phyloP scores from a whole-genome alignment of 1,140 invertebrate genomes.

The Achatina immaculata region DNA sequence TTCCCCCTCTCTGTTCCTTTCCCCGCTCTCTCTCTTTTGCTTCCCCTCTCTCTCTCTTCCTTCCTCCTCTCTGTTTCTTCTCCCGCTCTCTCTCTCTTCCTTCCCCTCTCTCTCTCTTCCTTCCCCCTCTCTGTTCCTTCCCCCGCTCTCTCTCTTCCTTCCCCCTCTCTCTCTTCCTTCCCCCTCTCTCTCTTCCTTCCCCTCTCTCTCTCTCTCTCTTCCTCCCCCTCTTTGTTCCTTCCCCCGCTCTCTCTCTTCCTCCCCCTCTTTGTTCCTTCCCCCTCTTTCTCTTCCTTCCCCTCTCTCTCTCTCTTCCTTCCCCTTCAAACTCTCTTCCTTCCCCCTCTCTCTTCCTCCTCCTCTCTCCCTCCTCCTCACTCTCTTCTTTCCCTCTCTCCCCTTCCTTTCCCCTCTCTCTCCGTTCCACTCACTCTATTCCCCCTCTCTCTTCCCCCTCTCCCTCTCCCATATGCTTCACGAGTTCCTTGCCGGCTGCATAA shows the following conservation, averaged over 20 bases:
- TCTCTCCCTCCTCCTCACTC: slow-evolving; percentile 1
- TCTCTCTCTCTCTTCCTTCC: background rate
- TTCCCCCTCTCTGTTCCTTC: slow-evolving; percentile 19
- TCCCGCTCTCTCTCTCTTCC: background rate
- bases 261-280: slow-evolving; percentile 12
- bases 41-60: background rate
- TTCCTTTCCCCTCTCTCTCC: background rate
- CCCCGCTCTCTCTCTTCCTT: background rate
- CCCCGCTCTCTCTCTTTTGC: background rate
- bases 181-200: background rate
- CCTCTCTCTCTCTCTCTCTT: slow-evolving; percentile 5
- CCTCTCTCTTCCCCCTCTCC: background rate
- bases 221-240: too few relatives aligned
- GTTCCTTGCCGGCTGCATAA: too few relatives aligned
- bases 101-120: slow-evolving; percentile 17
- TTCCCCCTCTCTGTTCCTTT: background rate
- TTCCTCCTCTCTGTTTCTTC: background rate
- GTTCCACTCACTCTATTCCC: background rate
- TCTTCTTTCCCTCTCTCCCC: slow-evolving; percentile 7
- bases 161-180: background rate
- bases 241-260: too few relatives aligned
- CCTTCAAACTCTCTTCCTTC: background rate
- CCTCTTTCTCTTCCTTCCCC: slow-evolving; percentile 3
- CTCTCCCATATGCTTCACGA: background rate
- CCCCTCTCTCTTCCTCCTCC: too few relatives aligned